phyloP scores from a whole-genome alignment of 2,888 invertebrate species.

The Hoplodrina ambigua region DNA sequence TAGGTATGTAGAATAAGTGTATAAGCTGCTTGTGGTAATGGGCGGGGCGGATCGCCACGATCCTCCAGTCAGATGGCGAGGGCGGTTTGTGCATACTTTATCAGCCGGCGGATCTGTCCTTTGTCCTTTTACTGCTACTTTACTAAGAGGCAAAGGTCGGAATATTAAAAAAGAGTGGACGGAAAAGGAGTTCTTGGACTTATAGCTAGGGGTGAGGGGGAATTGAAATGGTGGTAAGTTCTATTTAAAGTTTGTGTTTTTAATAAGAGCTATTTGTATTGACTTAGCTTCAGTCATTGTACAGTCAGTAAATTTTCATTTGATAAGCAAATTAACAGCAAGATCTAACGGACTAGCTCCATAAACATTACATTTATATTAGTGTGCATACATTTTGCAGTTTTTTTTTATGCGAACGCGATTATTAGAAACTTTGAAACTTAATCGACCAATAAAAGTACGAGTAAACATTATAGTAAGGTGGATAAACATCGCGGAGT shows the following conservation, averaged over 20 bases:
- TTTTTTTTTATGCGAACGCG: constrained; percentile 24
- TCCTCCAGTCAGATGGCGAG: constrained; percentile 84
- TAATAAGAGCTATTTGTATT: neutral
- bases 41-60: constrained; percentile 79
- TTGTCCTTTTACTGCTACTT: constrained; percentile 69
- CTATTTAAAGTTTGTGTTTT: neutral
- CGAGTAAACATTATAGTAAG: constrained; percentile 75
- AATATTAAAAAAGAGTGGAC: constrained; percentile 46
- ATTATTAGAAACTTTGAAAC: constrained; percentile 59
- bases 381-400: neutral
- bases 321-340: no score
- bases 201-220: neutral
- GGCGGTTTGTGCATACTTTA: constrained; percentile 87
- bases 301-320: no score
- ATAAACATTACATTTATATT: neutral
- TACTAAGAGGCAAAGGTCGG: constrained; percentile 37
- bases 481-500: constrained; percentile 73
- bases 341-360: no score
- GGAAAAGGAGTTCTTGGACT: constrained; percentile 10
- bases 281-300: no score
- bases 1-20: constrained; percentile 58
- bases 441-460: constrained; percentile 73
- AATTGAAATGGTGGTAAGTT: neutral
- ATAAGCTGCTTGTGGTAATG: constrained; percentile 81
- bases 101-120: constrained; percentile 71